Evolutionary conservation across 2,113 vertebrate genomes (phyloP), one percentile per base, ranked within the genome.

Genomic region (Cyphomyrus discorhynchus): DNA sequence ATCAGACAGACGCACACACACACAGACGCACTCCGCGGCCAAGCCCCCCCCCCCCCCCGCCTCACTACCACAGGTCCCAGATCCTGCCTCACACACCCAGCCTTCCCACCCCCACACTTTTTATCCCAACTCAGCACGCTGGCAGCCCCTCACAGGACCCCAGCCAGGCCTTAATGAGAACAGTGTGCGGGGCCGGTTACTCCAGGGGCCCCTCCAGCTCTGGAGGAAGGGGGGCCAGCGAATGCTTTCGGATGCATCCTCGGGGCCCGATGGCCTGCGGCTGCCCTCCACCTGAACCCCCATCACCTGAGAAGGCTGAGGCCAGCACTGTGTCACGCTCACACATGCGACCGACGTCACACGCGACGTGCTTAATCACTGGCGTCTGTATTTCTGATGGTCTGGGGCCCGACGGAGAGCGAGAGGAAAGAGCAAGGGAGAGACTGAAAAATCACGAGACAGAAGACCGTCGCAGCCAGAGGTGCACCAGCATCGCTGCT

Each of bases 101-200:
- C 58, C 52, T 45, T 70, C 87, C 45, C 15, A 56, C 74, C 82
- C 82, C 90, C 58, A 74, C 89, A 88, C 45, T 74, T 90, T 92
- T 47, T 80, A 2, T 19, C 17, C 53, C 77, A 19, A 17, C 86
- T 85, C 80, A 89, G 89, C 88, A 91, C 5, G 24, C 49, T 88
- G 89, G 58, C 58, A 85, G n/a, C 56, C 82, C 39, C 19, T 8
- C 90, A 66, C 89, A 53, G 5, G 0, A 84, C 74, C 52, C 39
- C 91, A 91, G 91, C 93, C 92, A 93, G 91, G 92, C 89, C 89
- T 86, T 93, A 94, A 94, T 93, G 91, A 93, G 93, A 95, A 93
- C 94, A 94, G 90, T 90, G 88, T 94, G 94, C 92, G 24, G 87
- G 58, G 58, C 56, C 21, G 21, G 58, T 31, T 7, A 88, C 50